Percentiles rank a stretch among this genome's conserved stretches.
phyloP scores from a whole-genome alignment of 2,888 invertebrate genomes.

The Drosophila kanekoi region DNA sequence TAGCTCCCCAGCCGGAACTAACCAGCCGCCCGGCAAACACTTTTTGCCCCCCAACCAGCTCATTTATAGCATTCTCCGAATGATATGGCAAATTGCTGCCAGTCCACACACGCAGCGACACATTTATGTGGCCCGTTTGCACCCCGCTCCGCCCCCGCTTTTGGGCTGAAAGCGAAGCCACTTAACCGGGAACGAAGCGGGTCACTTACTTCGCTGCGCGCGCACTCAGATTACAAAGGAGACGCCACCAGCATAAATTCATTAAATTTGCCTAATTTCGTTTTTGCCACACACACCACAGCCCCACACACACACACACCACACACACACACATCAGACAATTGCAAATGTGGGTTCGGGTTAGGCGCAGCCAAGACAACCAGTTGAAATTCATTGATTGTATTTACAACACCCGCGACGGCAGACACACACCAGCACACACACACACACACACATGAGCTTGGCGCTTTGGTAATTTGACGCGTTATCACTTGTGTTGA shows the following conservation, averaged over 20 bases:
- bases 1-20: conserved; percentile 38
- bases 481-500: conserved; percentile 81
- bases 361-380: conserved; percentile 61
- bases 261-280: conserved; percentile 82
- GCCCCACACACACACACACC: conserved; percentile 15
- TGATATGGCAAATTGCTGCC: conserved; percentile 57
- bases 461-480: conserved; percentile 76
- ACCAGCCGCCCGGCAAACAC: neutral
- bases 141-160: neutral
- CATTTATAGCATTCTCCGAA: conserved; percentile 46
- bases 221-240: conserved; percentile 78
- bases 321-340: conserved; percentile 28
- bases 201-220: conserved; percentile 74
- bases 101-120: conserved; percentile 45
- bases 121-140: no score
- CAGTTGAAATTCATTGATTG: conserved; percentile 82
- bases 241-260: conserved; percentile 82
- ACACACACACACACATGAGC: conserved; percentile 6
- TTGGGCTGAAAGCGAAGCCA: conserved; percentile 47
- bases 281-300: conserved; percentile 38
- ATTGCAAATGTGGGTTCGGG: conserved; percentile 47
- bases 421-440: conserved; percentile 17
- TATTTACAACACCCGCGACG: conserved; percentile 77
- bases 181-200: conserved; percentile 73
- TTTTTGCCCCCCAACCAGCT: neutral